phyloP scores from a whole-genome alignment of 53 echinoderm and acorn worm genomes.

The Zoroaster sp. region DNA sequence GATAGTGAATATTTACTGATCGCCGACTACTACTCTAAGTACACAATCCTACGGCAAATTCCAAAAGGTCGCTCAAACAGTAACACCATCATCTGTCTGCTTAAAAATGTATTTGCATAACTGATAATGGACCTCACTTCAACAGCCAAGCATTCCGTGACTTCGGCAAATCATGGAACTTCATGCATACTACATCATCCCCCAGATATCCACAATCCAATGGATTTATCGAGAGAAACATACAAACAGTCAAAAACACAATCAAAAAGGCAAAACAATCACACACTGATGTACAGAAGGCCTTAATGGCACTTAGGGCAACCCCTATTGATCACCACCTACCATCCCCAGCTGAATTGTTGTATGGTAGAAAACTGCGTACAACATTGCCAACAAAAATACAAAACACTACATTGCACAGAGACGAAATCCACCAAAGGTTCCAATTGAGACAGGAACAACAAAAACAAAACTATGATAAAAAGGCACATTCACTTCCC shows the following conservation, averaged over 20 bases:
- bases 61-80: slow-evolving; percentile 40
- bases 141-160: too few species aligned
- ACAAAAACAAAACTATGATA: slow-evolving; percentile 39
- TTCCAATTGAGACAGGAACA: slow-evolving; percentile 21
- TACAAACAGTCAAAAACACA: slow-evolving; percentile 70
- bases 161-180: too few species aligned
- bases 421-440: slow-evolving; percentile 21
- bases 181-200: too few species aligned
- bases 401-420: not conserved
- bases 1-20: too few species aligned
- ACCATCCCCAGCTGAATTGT: slow-evolving; percentile 65
- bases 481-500: not conserved
- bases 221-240: slow-evolving; percentile 58
- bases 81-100: too few species aligned
- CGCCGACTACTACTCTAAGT: too few species aligned
- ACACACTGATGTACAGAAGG: slow-evolving; percentile 32
- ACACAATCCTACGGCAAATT: too few species aligned
- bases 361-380: slow-evolving; percentile 8
- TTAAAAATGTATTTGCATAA: slow-evolving; percentile 43
- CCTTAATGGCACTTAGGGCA: slow-evolving; percentile 37
- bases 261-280: slow-evolving; percentile 56
- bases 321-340: slow-evolving; percentile 55
- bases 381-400: slow-evolving; percentile 27
- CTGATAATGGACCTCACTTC: too few species aligned
- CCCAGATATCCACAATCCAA: too few species aligned